Percentiles rank a stretch among this genome's conserved stretches.
Conservation (phyloP, 2,888 invertebrate species). For the Formica aserva region DNA sequence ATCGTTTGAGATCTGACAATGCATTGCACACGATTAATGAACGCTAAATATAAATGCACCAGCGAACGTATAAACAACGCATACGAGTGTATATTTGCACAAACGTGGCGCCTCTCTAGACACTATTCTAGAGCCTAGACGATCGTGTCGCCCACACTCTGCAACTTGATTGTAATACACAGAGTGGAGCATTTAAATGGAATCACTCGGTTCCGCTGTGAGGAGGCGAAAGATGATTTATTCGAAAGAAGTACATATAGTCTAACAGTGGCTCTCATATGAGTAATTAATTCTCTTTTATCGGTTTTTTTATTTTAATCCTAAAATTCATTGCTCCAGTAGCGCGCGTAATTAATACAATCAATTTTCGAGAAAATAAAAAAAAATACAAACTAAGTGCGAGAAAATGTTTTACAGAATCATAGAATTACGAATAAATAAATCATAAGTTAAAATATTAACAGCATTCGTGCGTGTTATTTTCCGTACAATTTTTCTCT, state of each 20-base stretch:
- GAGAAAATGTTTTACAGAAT: neutral
- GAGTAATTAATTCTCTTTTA: neutral
- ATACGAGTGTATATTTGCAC: conserved; percentile 45
- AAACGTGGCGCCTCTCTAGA: conserved; percentile 45
- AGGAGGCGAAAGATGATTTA: conserved; percentile 30
- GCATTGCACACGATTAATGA: conserved; percentile 33
- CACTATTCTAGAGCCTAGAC: conserved; percentile 14
- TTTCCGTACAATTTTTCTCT: neutral
- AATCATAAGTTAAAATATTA: neutral
- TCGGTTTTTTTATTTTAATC: neutral
- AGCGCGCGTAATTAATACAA: too few species aligned
- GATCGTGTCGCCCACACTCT: conserved; percentile 32
- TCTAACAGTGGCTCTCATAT: neutral
- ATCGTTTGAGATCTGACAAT: conserved; percentile 35
- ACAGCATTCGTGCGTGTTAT: neutral
- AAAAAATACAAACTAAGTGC: neutral
- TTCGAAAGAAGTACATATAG: neutral
- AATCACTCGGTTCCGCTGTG: conserved; percentile 28
- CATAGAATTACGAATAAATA: neutral
- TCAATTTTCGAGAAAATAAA: neutral
- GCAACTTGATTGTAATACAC: conserved; percentile 38
- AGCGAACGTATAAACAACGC: conserved; percentile 28
- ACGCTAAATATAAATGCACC: conserved; percentile 45
- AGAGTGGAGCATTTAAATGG: conserved; percentile 32
- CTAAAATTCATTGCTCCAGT: neutral